A percentile compares a stretch with the other conserved stretches of the same genome.
phyloP scores from a whole-genome alignment of 2,888 invertebrate genomes.

The Tanytarsus gracilentus region DNA sequence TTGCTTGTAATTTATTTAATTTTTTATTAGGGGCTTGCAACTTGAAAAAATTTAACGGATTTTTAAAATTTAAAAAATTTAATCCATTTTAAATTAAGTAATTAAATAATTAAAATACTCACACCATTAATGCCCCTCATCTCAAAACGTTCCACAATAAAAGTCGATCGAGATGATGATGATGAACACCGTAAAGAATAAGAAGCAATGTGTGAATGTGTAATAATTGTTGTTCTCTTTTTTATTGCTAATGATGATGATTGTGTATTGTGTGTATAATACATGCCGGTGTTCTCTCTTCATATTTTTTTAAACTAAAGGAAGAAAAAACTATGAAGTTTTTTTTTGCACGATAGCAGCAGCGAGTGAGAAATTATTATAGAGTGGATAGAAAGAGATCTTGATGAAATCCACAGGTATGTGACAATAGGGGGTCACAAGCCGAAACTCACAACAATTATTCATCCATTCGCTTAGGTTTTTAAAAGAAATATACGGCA shows the following conservation, averaged over 20 bases:
- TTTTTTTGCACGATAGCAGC: neutral
- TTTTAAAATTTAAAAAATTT: too few relatives aligned
- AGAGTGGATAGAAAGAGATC: neutral
- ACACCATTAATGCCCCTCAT: too few relatives aligned
- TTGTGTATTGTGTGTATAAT: conserved; percentile 1
- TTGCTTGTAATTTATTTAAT: neutral
- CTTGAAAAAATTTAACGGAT: too few relatives aligned
- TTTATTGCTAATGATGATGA: conserved; percentile 23
- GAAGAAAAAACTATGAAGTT: neutral
- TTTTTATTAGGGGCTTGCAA: too few relatives aligned
- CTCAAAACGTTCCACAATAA: too few relatives aligned
- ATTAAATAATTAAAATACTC: too few relatives aligned
- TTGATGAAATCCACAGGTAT: conserved; percentile 28
- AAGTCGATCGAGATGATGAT: neutral
- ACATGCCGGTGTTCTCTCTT: conserved; percentile 7
- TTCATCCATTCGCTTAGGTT: conserved; percentile 14
- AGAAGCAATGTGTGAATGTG: conserved; percentile 21
- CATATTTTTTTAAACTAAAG: neutral
- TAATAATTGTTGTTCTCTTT: conserved; percentile 21
- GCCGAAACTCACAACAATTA: conserved; percentile 19
- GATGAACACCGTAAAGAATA: neutral
- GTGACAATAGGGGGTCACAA: conserved; percentile 28
- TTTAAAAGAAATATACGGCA: neutral
- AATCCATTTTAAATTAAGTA: too few relatives aligned
- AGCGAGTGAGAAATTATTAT: conserved; percentile 12